Base-by-base conservation (phyloP, 2,113 vertebrate genomes). In the Pedetes capensis region DNA sequence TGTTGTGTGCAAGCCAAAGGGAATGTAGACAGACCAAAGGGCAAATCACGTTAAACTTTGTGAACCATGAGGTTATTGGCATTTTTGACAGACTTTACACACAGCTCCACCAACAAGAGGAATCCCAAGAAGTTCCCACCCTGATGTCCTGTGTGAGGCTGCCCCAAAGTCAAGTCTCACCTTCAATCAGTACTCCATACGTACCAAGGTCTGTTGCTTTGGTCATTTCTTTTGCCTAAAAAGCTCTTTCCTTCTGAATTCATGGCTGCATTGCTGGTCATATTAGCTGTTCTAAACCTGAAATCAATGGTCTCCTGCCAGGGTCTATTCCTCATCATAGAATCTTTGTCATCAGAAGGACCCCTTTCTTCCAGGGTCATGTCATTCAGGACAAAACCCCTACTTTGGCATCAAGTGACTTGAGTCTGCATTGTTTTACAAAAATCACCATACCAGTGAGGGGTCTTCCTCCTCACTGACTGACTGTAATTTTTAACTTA, bases 401-500 rank as follows among this genome's bases (percentile, higher is more conserved):
- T 13, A 18, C 32, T 39, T n/a, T 20, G 13, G 59, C 64, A 51
- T 23, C 32, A 6, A 75, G 6, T 32, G 74, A 76, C 14, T 25
- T 23, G 25, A 80, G 37, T 34, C 5, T 76, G 25, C 5, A 3
- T 75, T 55, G 20, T 59, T 25, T 37, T 7, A 51, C 53, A 61
- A 82, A n/a, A 80, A 81, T 23, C 20, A 23, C 13, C 79, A n/a
- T 76, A 23, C 22, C 53, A 47, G 0, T 3, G 11, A 34, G 66
- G 3, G 4, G 5, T 25, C 37, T 93, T 72, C 17, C 39, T 93
- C 37, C 64, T 96, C 17, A 27, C n/a, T 68, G 20, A 81, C 1
- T 32, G 53, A 39, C n/a, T 59, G 5, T 6, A 53, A 44, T 83
- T 94, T 90, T 42, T 61, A 59, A 79, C 94, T 97, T 20, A 97